Evolutionary conservation across 2,888 invertebrate species (phyloP).

Genomic region (Dascillus cervinus): DNA sequence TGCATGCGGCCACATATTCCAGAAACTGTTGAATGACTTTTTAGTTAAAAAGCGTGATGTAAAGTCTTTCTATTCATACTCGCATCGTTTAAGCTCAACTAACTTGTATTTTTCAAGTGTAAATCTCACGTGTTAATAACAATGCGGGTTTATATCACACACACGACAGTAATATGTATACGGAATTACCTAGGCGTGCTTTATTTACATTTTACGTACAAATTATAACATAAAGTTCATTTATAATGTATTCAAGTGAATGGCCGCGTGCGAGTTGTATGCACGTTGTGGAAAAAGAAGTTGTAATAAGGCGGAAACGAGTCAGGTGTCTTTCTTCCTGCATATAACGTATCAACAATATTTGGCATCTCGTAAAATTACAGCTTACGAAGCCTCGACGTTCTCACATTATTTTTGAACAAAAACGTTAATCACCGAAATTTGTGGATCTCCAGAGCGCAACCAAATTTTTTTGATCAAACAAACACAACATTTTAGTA

Average conservation of each 20-base stretch:
- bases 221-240: conserved; percentile 21
- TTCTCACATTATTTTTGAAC: background rate
- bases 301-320: conserved; percentile 12
- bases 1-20: too few relatives aligned
- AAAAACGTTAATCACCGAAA: background rate
- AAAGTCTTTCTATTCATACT: too few relatives aligned
- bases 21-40: too few relatives aligned
- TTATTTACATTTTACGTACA: too few relatives aligned
- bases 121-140: too few relatives aligned
- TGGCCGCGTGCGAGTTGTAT: conserved; percentile 25
- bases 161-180: too few relatives aligned
- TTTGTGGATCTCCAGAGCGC: background rate
- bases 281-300: conserved; percentile 6
- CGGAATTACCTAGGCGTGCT: too few relatives aligned
- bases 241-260: conserved; percentile 29
- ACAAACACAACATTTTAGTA: too few relatives aligned
- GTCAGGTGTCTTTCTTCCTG: conserved; percentile 15
- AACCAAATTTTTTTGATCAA: background rate
- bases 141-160: too few relatives aligned
- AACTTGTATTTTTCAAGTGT: too few relatives aligned
- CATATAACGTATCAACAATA: conserved; percentile 1
- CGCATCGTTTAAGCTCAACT: too few relatives aligned
- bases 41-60: too few relatives aligned
- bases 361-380: background rate
- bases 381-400: conserved; percentile 1